Percentiles rank a stretch among this genome's conserved stretches.
These are phyloP conservation scores for Pyrocoelia pectoralis DNA, from an alignment of 2,888 invertebrate species.

Conservation along the genomic window DNA sequence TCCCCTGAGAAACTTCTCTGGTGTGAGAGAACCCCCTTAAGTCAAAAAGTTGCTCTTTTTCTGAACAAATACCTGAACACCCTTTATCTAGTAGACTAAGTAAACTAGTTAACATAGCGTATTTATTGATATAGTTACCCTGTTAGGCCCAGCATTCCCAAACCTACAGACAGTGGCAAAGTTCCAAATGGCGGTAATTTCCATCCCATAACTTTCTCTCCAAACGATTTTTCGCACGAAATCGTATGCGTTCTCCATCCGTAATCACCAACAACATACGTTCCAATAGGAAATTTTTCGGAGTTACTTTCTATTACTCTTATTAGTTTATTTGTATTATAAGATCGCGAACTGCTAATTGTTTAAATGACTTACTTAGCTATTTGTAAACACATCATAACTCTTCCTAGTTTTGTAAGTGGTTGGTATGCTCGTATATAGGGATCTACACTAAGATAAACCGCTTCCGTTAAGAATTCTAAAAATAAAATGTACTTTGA, in stretches of 20 bases:
- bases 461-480: constrained; percentile 67
- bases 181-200: constrained; percentile 67
- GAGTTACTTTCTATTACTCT: constrained; percentile 75
- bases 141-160: constrained; percentile 75
- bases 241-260: constrained; percentile 75
- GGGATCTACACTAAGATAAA: constrained; percentile 76
- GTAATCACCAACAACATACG: constrained; percentile 68
- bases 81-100: no score
- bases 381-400: constrained; percentile 76
- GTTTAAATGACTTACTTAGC: constrained; percentile 66
- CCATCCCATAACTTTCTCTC: not conserved
- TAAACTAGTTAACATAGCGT: no score
- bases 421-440: constrained; percentile 71
- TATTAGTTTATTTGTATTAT: constrained; percentile 53
- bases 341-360: not conserved
- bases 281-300: constrained; percentile 69
- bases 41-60: no score
- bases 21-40: no score
- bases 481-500: not conserved
- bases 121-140: no score
- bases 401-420: constrained; percentile 63
- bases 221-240: constrained; percentile 73
- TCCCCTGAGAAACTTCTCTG: no score
- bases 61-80: no score
- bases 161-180: constrained; percentile 66